Evolutionary conservation across 1,140 invertebrate genomes (phyloP), one percentile per base, ranked within the genome.

Genomic region (Drosophila tsacasi): DNA sequence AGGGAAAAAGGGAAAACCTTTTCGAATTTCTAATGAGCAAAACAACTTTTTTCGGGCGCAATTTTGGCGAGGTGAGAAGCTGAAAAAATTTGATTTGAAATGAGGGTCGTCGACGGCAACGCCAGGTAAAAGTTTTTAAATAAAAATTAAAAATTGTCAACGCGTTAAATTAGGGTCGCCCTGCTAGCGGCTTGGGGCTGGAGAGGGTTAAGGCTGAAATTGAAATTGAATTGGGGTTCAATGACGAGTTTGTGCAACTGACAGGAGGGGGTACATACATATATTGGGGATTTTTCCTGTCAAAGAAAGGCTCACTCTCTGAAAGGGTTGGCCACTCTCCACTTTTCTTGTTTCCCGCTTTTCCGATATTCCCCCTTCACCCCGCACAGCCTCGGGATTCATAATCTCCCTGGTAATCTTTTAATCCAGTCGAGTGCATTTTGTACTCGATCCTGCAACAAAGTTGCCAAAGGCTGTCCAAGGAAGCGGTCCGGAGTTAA

Each of bases 391-490:
- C 67, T 58, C 62, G 69, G 68, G 79, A 82, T 79, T 91, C 85
- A 91, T 91, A 91, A 91, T 91, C 89, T 83, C 68, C 55, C 55
- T 63, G 76, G 84, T 91, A 91, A 91, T 91, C 89, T 91, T 85
- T 91, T 91, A 91, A 91, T 92, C 89, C 89, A 91, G 81, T 90
- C 85, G 89, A 91, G 79, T 92, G 89, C 89, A 85, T 91, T 91
- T 90, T 79, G 85, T 84, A 85, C 81, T 85, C 90, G 84, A 91
- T 91, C 91, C 78, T 82, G 75, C 86, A 84, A 89, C 83, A 89
- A 90, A 90, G 81, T 90, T 90, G 75, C 69, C 77, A 81, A 80
- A 83, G 81, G 76, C 61, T 66, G 74, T 35, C 62, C 49, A 49
- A 47, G 54, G 58, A 49, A 23, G 44, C 49, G 63, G 60, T 21